phyloP scores from a whole-genome alignment of 1,140 invertebrate species.

The Doryteuthis pealeii region DNA sequence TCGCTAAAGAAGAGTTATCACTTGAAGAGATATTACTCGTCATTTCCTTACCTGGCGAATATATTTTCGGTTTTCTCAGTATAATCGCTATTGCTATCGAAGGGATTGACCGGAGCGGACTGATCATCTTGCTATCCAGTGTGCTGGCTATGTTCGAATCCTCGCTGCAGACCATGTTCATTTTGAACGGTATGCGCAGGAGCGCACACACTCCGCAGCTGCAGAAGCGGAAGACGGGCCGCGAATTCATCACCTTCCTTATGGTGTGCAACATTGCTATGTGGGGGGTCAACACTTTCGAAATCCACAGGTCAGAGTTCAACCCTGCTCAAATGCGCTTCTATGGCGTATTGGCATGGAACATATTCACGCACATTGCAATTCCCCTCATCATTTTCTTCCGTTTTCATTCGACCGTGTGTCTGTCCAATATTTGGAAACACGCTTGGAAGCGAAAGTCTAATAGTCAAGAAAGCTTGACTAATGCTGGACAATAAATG shows the following conservation, averaged over 20 bases:
- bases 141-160: constrained; percentile 78
- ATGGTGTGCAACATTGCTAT: constrained; percentile 79
- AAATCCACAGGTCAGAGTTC: constrained; percentile 40
- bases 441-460: constrained; percentile 45
- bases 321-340: constrained; percentile 47
- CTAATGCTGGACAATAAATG: neutral
- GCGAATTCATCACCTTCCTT: constrained; percentile 92
- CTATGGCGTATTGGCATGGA: constrained; percentile 48
- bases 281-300: constrained; percentile 52
- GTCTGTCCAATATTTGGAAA: constrained; percentile 55
- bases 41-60: constrained; percentile 87
- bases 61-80: constrained; percentile 89
- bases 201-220: constrained; percentile 88
- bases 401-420: constrained; percentile 55
- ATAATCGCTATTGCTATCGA: constrained; percentile 81
- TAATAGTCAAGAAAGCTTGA: constrained; percentile 8
- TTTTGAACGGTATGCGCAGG: constrained; percentile 67
- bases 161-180: constrained; percentile 84
- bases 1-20: constrained; percentile 62
- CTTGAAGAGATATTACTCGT: constrained; percentile 87
- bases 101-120: constrained; percentile 62
- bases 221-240: constrained; percentile 88
- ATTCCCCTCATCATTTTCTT: constrained; percentile 52
- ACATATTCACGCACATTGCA: constrained; percentile 49
- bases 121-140: constrained; percentile 42